Evolutionary conservation across 1,140 invertebrate genomes (phyloP).

Genomic region (Drosophila azteca): DNA sequence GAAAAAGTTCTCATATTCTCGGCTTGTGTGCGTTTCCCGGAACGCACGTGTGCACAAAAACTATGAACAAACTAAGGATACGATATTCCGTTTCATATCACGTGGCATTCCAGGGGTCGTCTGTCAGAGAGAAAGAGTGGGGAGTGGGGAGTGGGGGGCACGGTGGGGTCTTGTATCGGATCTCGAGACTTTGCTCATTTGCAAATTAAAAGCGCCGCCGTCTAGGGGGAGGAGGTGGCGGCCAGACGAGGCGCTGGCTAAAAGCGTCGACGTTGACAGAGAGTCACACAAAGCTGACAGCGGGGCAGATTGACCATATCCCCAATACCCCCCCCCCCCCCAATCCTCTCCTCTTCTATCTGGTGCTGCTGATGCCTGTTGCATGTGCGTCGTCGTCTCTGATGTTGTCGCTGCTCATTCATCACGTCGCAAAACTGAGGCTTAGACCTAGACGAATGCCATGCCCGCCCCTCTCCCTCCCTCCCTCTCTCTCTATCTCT

Average conservation of each 20-base stretch:
- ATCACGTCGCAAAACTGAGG: conserved; percentile 65
- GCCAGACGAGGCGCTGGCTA: conserved; percentile 3
- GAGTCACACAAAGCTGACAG: conserved; percentile 79
- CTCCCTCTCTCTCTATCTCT: background rate
- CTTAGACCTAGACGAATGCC: conserved; percentile 47
- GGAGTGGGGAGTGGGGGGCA: conserved; percentile 15
- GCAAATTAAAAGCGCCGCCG: conserved; percentile 71
- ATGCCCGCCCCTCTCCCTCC: conserved; percentile 15
- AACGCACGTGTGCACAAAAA: background rate
- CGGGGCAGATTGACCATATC: conserved; percentile 44
- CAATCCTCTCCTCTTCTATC: background rate
- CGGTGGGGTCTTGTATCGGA: conserved; percentile 2
- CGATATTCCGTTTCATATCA: conserved; percentile 5
- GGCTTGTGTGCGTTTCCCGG: background rate
- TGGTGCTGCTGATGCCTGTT: conserved; percentile 15
- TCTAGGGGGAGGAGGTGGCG: background rate
- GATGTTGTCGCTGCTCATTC: conserved; percentile 68
- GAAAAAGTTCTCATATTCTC: conserved; percentile 3
- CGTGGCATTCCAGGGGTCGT: conserved; percentile 8
- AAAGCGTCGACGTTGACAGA: conserved; percentile 66
- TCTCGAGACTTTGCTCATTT: conserved; percentile 60
- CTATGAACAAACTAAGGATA: background rate
- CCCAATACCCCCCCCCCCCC: conserved; percentile 1
- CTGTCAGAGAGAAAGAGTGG: background rate
- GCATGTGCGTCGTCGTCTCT: conserved; percentile 33